Base-by-base conservation (phyloP, 2,113 vertebrate species). In the Phodopus roborovskii region DNA sequence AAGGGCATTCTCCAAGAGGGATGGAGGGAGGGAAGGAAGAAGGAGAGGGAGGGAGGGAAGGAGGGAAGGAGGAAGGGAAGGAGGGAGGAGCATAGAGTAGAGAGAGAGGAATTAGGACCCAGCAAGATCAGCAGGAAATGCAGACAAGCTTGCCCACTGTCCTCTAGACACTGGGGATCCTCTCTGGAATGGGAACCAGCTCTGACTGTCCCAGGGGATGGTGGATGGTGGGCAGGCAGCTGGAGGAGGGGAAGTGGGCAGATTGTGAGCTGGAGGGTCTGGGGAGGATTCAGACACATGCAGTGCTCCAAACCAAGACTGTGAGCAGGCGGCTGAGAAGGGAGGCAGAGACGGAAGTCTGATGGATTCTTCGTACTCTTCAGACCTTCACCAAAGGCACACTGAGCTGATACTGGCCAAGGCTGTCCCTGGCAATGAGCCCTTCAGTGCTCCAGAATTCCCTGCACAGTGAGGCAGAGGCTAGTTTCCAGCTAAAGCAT, bases 341-440 rank as follows among this genome's bases (percentile, higher is more conserved):
- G 8, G 17, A 60, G 68, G 26, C 56, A 28, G 48, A 78, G 11
- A 7, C 39, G 2, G 71, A 22, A 42, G 56, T 24, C 70, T 24
- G 1, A 62, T 24, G 1, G 0, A 1, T 48, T 77, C 30, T 16
- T 2, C 8, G 8, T 12, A 0, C 11, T n/a, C 50, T 83, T 62
- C 9, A 45, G 64, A 86, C 60, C 36, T 53, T 45, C 6, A 81
- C 39, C 74, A 53, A 33, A 0, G 24, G 42, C 33, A 50, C 1
- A 0, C 11, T 0, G 53, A 4, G 1, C 11, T 0, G 53, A 4
- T 3, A 9, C 8, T 1, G 2, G 45, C n/a, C 42, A 22, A 79
- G 20, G 28, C 22, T 22, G 53, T 5, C 26, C n/a, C 4, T 2
- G 20, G 4, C 50, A 9, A 42, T 3, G 33, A 19, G 7, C 19